Evolutionary conservation across 2,113 vertebrate genomes (phyloP).

Genomic region (Leiothrix lutea): DNA sequence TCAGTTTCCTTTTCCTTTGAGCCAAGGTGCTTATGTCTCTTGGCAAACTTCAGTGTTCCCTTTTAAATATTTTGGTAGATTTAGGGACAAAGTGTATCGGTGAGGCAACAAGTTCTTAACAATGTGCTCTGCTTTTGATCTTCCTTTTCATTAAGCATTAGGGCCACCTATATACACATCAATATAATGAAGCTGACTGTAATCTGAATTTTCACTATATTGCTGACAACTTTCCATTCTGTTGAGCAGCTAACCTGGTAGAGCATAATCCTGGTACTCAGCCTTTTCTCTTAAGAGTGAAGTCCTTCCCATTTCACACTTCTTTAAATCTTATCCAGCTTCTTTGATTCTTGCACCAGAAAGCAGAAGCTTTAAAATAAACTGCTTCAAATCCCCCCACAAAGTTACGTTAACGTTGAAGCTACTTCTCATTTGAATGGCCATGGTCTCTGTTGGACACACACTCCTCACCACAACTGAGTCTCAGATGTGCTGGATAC

Average conservation of each 20-base stretch:
- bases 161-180: neutral
- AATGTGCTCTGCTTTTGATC: neutral
- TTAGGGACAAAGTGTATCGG: neutral
- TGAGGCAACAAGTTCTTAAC: neutral
- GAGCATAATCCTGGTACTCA: neutral
- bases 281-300: neutral
- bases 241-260: neutral
- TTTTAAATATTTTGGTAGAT: neutral
- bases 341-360: neutral
- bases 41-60: neutral
- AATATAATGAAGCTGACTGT: neutral
- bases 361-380: slow-evolving; percentile 19
- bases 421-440: neutral
- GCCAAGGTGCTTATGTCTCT: neutral
- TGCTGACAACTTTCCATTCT: neutral
- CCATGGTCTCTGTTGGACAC: neutral
- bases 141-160: neutral
- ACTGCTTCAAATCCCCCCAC: neutral
- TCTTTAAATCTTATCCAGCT: neutral
- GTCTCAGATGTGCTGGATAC: neutral
- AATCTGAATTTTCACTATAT: neutral
- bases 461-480: neutral
- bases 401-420: neutral
- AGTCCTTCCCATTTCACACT: neutral
- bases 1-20: neutral